Conservation (phyloP, 2,888 invertebrate genomes). For the Nemurella pictetii region DNA sequence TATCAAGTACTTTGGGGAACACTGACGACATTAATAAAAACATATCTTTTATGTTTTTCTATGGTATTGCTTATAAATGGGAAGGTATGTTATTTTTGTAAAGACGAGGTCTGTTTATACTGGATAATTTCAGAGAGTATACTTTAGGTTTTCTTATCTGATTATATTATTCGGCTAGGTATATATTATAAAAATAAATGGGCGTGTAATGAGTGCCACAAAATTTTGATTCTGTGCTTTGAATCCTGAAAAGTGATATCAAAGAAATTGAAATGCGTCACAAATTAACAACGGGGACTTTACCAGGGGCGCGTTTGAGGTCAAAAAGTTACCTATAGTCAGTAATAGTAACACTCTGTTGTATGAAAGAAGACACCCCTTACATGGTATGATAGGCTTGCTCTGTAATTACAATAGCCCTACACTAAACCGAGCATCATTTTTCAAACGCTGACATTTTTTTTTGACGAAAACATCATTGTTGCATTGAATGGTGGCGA, state of each 20-base stretch:
- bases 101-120: no score
- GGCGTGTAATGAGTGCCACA: no score
- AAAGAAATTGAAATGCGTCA: no score
- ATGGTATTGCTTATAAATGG: no score
- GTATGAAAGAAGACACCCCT: background rate
- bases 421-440: background rate
- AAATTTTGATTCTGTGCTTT: no score
- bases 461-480: background rate
- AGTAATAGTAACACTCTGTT: background rate
- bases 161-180: no score
- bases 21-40: constrained; percentile 18
- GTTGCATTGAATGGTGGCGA: constrained; percentile 7
- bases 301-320: background rate
- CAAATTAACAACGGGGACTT: no score
- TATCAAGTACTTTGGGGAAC: constrained; percentile 13
- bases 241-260: no score
- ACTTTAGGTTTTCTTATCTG: no score
- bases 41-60: constrained; percentile 13
- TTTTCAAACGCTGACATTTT: constrained; percentile 12
- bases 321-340: background rate
- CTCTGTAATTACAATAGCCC: background rate
- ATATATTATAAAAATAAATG: no score
- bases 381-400: background rate
- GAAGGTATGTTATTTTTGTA: no score
- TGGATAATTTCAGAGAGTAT: no score